Percentiles rank a stretch among this genome's conserved stretches.
Evolutionary conservation across 2,113 vertebrate genomes (phyloP).

Genomic region (Scortum barcoo): DNA sequence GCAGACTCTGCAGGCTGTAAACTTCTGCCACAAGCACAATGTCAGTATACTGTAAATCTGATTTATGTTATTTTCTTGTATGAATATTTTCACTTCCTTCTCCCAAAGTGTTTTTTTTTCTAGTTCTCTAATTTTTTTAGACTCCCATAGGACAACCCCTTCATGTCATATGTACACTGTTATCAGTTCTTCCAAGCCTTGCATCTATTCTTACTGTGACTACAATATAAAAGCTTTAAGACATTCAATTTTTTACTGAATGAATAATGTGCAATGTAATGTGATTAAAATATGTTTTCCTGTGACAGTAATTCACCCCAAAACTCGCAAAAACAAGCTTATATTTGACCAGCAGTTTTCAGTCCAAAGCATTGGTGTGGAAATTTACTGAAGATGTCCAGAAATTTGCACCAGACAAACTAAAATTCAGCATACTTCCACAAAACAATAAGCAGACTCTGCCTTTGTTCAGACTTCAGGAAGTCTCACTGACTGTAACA

Average conservation of each 20-base stretch:
- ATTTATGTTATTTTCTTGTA: not conserved
- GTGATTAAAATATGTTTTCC: not conserved
- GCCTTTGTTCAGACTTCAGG: not conserved
- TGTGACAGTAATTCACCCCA: not conserved
- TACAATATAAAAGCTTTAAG: not conserved
- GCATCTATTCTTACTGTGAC: not conserved
- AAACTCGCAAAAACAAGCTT: not conserved
- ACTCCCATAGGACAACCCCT: not conserved
- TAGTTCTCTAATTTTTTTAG: not conserved
- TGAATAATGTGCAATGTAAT: not conserved
- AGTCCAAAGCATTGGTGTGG: not conserved
- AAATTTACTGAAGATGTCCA: not conserved
- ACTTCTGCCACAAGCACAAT: constrained; percentile 97
- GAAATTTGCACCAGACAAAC: not conserved
- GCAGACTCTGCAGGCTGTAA: constrained; percentile 96
- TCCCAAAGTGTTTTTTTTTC: not conserved
- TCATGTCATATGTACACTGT: not conserved
- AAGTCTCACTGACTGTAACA: not conserved
- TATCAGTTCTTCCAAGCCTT: not conserved
- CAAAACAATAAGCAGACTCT: not conserved
- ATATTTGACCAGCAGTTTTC: not conserved
- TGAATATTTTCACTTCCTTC: not conserved
- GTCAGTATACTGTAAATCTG: constrained; percentile 82
- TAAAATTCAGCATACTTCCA: not conserved
- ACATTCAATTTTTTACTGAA: not conserved